These are phyloP conservation scores for Caenorhabditis brenneri DNA, from an alignment of 1,140 invertebrate species.

Conservation along the genomic window DNA sequence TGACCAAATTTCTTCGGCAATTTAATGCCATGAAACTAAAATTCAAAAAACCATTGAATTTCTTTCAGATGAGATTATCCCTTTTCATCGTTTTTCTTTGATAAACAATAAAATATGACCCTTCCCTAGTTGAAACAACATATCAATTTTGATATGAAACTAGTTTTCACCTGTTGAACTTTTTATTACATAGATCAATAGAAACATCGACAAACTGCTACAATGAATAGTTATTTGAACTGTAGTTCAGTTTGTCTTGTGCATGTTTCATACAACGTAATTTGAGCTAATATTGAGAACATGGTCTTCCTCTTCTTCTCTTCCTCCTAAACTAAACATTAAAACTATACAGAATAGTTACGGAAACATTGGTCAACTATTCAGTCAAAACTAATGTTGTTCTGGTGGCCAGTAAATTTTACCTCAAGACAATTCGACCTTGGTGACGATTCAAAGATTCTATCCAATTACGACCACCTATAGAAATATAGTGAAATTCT, in stretches of 20 bases:
- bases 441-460: not conserved
- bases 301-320: no score
- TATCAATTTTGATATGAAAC: not conserved
- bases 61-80: no score
- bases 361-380: not conserved
- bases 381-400: not conserved
- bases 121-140: not conserved
- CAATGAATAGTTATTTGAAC: not conserved
- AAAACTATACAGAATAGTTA: not conserved
- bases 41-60: no score
- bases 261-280: not conserved
- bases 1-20: not conserved
- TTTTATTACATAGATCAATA: not conserved
- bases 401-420: conserved; percentile 14
- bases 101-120: not conserved
- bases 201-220: not conserved
- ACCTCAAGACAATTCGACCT: conserved; percentile 3
- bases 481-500: not conserved
- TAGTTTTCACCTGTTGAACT: conserved; percentile 9
- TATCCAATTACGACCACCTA: conserved; percentile 34
- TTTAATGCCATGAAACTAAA: no score
- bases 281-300: not conserved
- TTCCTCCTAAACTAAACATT: not conserved
- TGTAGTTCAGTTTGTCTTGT: not conserved
- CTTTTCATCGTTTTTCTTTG: no score